Base-by-base conservation (phyloP, 1,140 invertebrate genomes). In the Ooceraea biroi region DNA sequence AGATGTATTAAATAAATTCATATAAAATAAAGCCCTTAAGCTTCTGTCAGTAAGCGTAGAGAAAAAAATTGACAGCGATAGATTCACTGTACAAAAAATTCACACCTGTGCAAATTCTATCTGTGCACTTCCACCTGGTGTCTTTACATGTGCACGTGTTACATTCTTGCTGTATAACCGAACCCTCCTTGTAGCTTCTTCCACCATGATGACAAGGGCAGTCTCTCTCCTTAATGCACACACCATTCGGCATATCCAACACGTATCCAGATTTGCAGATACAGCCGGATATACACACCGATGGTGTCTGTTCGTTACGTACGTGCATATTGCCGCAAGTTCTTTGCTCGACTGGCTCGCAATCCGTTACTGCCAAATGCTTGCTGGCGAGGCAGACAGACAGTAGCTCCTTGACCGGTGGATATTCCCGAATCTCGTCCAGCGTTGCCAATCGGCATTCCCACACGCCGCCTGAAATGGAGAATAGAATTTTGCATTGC, bases 141-240 rank as follows among this genome's bases (percentile, higher is more conserved):
- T 93, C 92, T 63, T 95, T 94, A 86, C 97, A 97, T 19, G 94
- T 94, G 86, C 97, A 98, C 63, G 95, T 96, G 89, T 98, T 98
- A 89, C 98, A 98, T 60, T 97, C 97, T 91, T 97, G 96, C 80
- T 96, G 96, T 90, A 98, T 97, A 50, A 94, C 94, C 8, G 97
- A 95, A 0, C 96, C 97, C 87, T 98, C 97, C 22, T 95, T 94
- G 91, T 97, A 99, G 90, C 97, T 98, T 27, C 95, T 95, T 3
- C 98, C 97, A 19, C 97, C 97, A 92, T 98, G 98, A 92, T 98
- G 97, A 92, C 98, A 99, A 0, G 98, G 98, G 90, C 98, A 99
- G 48, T 96, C 94, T 0, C 94, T 90, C 0, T 96, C 95, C 76
- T 95, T 92, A 0, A 98, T 95, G 91, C 98, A 99, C 14, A 93